Base-by-base conservation (phyloP, 2,797 vertebrate genomes). In the Sparidentex hasta region DNA sequence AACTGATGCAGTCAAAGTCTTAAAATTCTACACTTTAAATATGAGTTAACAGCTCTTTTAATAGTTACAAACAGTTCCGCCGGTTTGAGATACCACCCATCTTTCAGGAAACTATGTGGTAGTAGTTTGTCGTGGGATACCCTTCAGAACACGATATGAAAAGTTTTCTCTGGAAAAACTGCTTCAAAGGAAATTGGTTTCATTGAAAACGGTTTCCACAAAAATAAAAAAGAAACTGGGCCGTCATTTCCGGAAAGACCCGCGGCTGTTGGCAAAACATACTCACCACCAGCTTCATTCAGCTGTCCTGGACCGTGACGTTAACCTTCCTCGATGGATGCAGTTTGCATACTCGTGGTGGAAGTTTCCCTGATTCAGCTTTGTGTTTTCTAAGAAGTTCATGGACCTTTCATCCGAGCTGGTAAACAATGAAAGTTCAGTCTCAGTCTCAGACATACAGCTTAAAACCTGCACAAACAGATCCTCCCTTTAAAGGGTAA, bases 261-360 rank as follows among this genome's bases (percentile, higher is more conserved):
- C 52, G 41, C 9, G 1, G 14, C 17, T 54, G 13, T 27, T 74
- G 59, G 46, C 61, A 83, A 81, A 83, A 50, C 38, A 55, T 38
- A 59, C 38, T 38, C 3, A 41, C 2, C 21, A 11, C 48, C 12
- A 5, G 5, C n/a, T 59, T 23, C 11, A 5, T 25, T 38, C 23
- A 64, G 23, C 38, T 43, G n/a, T 23, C 74, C 27, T 59, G 55
- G 3, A 27, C 16, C 0, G 0, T 23, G 23, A n/a, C 5, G 38
- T 21, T 4, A 4, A 3, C 65, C 11, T 38, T 73, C 48, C 16
- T 71, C 25, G 16, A 62, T 3, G 16, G 17, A 63, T n/a, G 54
- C 11, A 3, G 4, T 56, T 41, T 38, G 1, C n/a, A 6, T 18
- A 56, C 27, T 41, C 63, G 11, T 46, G 29, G 41, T 3, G 23